These are phyloP conservation scores for Spodoptera littoralis DNA, from an alignment of 2,888 invertebrate species.

Conservation along the genomic window DNA sequence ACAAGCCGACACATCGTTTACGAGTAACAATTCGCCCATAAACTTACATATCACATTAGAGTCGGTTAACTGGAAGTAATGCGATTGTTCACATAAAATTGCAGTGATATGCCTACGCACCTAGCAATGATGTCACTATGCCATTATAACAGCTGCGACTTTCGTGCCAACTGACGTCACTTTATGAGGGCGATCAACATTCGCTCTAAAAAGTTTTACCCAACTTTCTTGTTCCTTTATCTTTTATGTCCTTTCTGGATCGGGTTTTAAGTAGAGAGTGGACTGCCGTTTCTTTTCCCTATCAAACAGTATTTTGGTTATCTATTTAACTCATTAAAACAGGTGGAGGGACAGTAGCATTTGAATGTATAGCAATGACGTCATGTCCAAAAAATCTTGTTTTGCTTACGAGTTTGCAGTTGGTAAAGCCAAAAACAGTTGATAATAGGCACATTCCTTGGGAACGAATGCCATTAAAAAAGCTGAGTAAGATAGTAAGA, in stretches of 20 bases:
- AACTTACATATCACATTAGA: slow-evolving; percentile 52
- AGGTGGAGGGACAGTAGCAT: slow-evolving; percentile 2
- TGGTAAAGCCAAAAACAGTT: slow-evolving; percentile 17
- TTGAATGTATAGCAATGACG: slow-evolving; percentile 17
- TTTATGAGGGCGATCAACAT: slow-evolving; percentile 62
- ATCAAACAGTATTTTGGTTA: slow-evolving; percentile 20
- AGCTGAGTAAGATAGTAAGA: neutral
- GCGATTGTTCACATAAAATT: slow-evolving; percentile 55
- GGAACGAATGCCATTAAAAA: neutral
- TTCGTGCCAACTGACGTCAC: slow-evolving; percentile 81
- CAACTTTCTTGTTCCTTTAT: slow-evolving; percentile 14
- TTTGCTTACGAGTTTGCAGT: slow-evolving; percentile 22
- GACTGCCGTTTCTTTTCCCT: slow-evolving; percentile 12
- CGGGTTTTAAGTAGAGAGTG: slow-evolving; percentile 16
- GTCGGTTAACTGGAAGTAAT: slow-evolving; percentile 49
- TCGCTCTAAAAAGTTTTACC: slow-evolving; percentile 35
- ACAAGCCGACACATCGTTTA: slow-evolving; percentile 22
- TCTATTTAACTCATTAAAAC: neutral
- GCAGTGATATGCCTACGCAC: slow-evolving; percentile 59
- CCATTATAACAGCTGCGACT: slow-evolving; percentile 61
- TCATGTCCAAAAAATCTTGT: slow-evolving; percentile 32
- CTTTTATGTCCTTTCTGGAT: slow-evolving; percentile 23
- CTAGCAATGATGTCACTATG: slow-evolving; percentile 67
- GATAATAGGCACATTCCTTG: slow-evolving; percentile 7
- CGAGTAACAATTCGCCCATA: slow-evolving; percentile 47